Evolutionary conservation across 2,888 invertebrate species (phyloP).

Genomic region (Hetaerina titia): DNA sequence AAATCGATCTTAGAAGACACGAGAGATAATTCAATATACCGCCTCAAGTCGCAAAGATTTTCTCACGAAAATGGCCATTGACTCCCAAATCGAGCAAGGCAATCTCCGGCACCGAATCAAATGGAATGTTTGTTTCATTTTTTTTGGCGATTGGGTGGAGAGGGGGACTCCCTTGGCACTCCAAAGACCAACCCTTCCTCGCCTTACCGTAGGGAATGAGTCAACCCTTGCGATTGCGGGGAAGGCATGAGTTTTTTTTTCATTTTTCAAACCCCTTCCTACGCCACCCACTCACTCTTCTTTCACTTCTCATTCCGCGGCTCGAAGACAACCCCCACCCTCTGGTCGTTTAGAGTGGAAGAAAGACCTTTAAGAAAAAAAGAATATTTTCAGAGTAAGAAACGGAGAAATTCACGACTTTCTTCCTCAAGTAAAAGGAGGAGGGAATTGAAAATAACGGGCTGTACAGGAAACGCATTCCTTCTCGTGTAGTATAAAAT

Average conservation of each 20-base stretch:
- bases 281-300: background rate
- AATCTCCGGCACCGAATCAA: conserved; percentile 37
- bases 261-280: background rate
- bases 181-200: background rate
- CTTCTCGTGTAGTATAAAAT: background rate
- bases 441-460: background rate
- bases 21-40: conserved; percentile 36
- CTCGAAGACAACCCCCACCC: too few relatives aligned
- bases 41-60: background rate
- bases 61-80: conserved; percentile 24
- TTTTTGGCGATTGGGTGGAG: background rate
- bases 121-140: conserved; percentile 12
- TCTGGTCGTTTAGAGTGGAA: too few relatives aligned
- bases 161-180: background rate
- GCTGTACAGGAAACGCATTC: background rate
- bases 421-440: background rate
- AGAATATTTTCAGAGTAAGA: background rate
- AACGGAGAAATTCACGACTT: background rate
- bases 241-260: background rate
- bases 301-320: too few relatives aligned
- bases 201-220: background rate
- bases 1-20: background rate
- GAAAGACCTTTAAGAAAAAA: too few relatives aligned
- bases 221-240: background rate
- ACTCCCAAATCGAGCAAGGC: conserved; percentile 37